Conservation (phyloP, 2,888 invertebrate genomes). For the Caenorhabditis sinica region DNA sequence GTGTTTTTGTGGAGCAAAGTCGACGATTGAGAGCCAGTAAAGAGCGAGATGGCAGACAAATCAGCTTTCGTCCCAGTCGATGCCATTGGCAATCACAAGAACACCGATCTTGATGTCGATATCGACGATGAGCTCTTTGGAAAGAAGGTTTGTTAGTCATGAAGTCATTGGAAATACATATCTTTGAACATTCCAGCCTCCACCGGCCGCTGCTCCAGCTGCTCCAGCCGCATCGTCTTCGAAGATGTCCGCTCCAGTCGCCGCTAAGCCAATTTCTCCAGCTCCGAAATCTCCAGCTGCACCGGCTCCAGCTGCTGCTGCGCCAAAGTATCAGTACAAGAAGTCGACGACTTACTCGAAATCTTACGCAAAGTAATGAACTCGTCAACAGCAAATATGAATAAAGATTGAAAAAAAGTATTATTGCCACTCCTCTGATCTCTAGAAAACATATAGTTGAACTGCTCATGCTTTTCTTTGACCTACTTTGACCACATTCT, state of each 20-base stretch:
- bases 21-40: slow-evolving; percentile 35
- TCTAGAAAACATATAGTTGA: no score
- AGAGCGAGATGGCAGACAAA: slow-evolving; percentile 66
- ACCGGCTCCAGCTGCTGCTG: slow-evolving; percentile 28
- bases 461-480: no score
- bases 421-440: no score
- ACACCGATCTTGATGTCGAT: slow-evolving; percentile 65
- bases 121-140: slow-evolving; percentile 70
- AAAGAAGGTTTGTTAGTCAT: slow-evolving; percentile 38
- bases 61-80: slow-evolving; percentile 70
- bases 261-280: slow-evolving; percentile 22
- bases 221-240: slow-evolving; percentile 37
- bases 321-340: slow-evolving; percentile 54
- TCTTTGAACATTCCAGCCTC: slow-evolving; percentile 10
- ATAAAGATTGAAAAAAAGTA: not conserved
- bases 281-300: slow-evolving; percentile 34
- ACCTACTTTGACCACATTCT: no score
- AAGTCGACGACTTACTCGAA: slow-evolving; percentile 57
- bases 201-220: slow-evolving; percentile 31
- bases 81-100: slow-evolving; percentile 64
- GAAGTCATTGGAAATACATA: not conserved
- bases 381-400: not conserved
- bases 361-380: slow-evolving; percentile 53
- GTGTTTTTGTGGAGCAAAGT: slow-evolving; percentile 14
- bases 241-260: slow-evolving; percentile 32